phyloP scores from a whole-genome alignment of 1,140 invertebrate genomes.

The Aphidius gifuensis region DNA sequence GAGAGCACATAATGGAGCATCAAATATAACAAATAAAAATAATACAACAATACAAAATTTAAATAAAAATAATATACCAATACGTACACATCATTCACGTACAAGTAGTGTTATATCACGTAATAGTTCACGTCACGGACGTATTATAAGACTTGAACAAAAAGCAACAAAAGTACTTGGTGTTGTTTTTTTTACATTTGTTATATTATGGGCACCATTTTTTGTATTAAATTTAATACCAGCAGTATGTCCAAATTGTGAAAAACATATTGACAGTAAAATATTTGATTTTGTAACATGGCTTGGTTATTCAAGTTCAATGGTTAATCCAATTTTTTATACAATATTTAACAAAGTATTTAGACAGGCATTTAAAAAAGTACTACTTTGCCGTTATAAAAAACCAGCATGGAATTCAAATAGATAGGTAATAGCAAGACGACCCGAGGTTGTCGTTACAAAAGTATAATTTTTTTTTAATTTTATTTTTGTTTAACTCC shows the following conservation, averaged over 20 bases:
- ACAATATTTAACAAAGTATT: constrained; percentile 94
- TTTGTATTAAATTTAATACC: constrained; percentile 85
- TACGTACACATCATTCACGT: constrained; percentile 65
- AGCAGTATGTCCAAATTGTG: constrained; percentile 74
- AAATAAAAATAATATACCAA: constrained; percentile 46
- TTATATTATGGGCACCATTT: constrained; percentile 90
- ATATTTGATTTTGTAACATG: constrained; percentile 85
- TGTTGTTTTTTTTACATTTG: constrained; percentile 91
- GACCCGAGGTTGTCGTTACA: constrained; percentile 35
- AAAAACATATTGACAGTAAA: constrained; percentile 68
- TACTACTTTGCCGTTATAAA: constrained; percentile 65
- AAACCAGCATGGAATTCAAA: constrained; percentile 40
- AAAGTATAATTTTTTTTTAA: constrained; percentile 27
- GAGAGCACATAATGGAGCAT: constrained; percentile 55
- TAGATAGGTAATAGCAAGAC: constrained; percentile 39
- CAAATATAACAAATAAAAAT: constrained; percentile 36
- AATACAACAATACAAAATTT: constrained; percentile 53
- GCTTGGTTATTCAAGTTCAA: constrained; percentile 89
- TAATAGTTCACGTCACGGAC: constrained; percentile 75
- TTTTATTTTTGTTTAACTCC: neutral
- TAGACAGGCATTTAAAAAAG: constrained; percentile 84
- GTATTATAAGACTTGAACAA: constrained; percentile 80
- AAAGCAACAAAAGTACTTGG: constrained; percentile 93
- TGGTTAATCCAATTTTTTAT: constrained; percentile 93
- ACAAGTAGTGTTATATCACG: constrained; percentile 77